Base-by-base conservation (phyloP, 2,797 vertebrate genomes). In the Spinibarbus caldwelli region DNA sequence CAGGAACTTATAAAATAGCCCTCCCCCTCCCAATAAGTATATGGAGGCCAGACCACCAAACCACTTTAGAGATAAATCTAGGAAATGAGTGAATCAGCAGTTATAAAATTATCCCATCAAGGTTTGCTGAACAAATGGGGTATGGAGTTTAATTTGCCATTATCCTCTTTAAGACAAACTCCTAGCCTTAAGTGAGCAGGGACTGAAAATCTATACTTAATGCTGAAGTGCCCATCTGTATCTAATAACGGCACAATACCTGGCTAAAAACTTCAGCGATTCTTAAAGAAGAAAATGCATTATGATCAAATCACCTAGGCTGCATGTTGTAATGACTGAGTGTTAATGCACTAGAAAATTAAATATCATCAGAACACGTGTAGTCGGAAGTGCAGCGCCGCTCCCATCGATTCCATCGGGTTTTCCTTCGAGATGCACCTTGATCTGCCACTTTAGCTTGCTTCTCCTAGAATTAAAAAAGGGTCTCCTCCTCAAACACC, bases 121-220 rank as follows among this genome's bases (percentile, higher is more conserved):
- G 93, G 91, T n/a, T n/a, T n/a, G n/a, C n/a, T 91, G 94, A 95
- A 95, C 93, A 96, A 96, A 96, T 96, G 95, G 95, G 95, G 94
- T 94, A 95, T 95, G 94, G 94, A 96, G 95, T 95, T 95, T 96
- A 96, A 96, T 96, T 96, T 95, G 95, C 95, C 95, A 96, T 95
- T 96, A 95, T 94, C 94, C 94, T 95, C 95, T 95, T 96, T 95
- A 96, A 96, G 95, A 95, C 94, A 96, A 96, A 96, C 95, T 96
- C 95, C 94, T 94, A 95, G 93, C 94, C 95, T 95, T 95, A 95
- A 96, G 95, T 96, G 95, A 93, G 91, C 89, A 90, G 93, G 90
- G 94, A 94, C 94, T 94, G 95, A 95, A 96, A 96, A 96, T 96
- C 95, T 95, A 96, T 96, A 96, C 95, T 96, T 96, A 96, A 95